Percentiles rank a stretch among this genome's conserved stretches.
Conservation (phyloP, 1,140 invertebrate species). For the Homarus americanus region DNA sequence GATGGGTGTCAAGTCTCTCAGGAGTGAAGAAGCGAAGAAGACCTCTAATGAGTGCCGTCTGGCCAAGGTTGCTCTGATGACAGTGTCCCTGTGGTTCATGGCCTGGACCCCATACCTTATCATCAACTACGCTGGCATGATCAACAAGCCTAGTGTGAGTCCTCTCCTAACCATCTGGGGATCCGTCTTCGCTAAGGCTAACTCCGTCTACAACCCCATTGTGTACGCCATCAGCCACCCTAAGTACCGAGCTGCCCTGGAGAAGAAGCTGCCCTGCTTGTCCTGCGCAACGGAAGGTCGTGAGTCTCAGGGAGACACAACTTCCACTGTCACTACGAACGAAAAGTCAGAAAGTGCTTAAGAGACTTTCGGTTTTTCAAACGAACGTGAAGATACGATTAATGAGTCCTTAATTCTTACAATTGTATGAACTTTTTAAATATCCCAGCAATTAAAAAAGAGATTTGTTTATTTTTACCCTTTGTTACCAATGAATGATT, state of each 20-base stretch:
- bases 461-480: no score
- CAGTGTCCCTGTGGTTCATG: slow-evolving; percentile 21
- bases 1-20: slow-evolving; percentile 14
- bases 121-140: background rate
- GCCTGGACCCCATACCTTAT: slow-evolving; percentile 2
- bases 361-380: no score
- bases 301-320: background rate
- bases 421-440: no score
- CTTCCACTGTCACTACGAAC: background rate
- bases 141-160: background rate
- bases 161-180: background rate
- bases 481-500: no score
- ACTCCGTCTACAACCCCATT: slow-evolving; percentile 22
- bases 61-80: slow-evolving; percentile 8
- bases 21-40: slow-evolving; percentile 13
- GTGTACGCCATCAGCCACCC: slow-evolving; percentile 32
- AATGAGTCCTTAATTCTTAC: no score
- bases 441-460: no score
- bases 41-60: slow-evolving; percentile 13
- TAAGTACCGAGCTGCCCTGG: slow-evolving; percentile 2
- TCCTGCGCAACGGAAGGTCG: background rate
- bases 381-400: no score
- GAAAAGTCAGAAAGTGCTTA: background rate
- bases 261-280: slow-evolving; percentile 10
- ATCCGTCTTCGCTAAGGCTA: slow-evolving; percentile 25